These are phyloP conservation scores for Psammodynastes pulverulentus DNA, from an alignment of 2,113 vertebrate species.

Conservation along the genomic window DNA sequence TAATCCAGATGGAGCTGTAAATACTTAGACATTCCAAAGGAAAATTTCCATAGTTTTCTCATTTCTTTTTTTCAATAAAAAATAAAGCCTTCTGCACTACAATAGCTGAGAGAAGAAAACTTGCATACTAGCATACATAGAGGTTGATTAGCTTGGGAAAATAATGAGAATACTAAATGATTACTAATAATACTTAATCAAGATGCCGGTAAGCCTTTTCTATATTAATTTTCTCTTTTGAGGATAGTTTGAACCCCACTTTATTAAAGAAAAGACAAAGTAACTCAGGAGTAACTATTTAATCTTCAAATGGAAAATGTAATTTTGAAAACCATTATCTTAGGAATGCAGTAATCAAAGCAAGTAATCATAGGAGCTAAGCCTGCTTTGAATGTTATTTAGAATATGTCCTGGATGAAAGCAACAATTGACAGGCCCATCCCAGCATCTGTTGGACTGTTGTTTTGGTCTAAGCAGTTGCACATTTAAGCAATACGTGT, in stretches of 20 bases:
- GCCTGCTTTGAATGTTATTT: slow-evolving; percentile 62
- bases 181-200: slow-evolving; percentile 61
- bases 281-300: slow-evolving; percentile 66
- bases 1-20: not conserved
- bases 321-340: slow-evolving; percentile 67
- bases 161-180: slow-evolving; percentile 61
- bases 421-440: slow-evolving; percentile 42
- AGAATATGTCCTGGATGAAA: slow-evolving; percentile 59
- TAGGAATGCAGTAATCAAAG: slow-evolving; percentile 63
- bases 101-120: slow-evolving; percentile 14
- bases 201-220: slow-evolving; percentile 61
- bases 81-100: not conserved
- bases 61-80: not conserved
- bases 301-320: slow-evolving; percentile 71
- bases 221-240: slow-evolving; percentile 67
- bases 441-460: slow-evolving; percentile 36
- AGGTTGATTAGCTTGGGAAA: slow-evolving; percentile 61
- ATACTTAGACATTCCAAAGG: not conserved
- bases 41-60: not conserved
- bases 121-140: slow-evolving; percentile 36
- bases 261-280: slow-evolving; percentile 64
- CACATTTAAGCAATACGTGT: slow-evolving; percentile 30
- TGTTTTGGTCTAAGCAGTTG: slow-evolving; percentile 42
- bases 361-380: slow-evolving; percentile 62
- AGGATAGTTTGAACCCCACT: slow-evolving; percentile 60